Percentiles rank a stretch among this genome's conserved stretches.
Evolutionary conservation across 2,888 invertebrate species (phyloP).

Genomic region (Elysia crispata): DNA sequence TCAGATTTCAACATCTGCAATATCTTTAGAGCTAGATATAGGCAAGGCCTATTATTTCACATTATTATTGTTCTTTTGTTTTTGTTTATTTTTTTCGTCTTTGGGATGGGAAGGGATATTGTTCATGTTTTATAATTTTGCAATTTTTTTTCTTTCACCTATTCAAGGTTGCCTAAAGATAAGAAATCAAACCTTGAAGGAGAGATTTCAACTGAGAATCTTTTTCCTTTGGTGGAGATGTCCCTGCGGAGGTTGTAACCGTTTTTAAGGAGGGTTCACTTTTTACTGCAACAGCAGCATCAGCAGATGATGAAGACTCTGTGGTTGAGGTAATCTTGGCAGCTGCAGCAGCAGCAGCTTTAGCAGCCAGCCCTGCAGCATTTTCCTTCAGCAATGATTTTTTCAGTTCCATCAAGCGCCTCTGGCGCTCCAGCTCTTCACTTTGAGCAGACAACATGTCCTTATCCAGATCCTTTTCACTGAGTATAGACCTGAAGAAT

Average conservation of each 20-base stretch:
- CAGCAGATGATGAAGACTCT: constrained; percentile 9
- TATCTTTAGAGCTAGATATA: too few species aligned
- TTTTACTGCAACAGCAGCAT: background rate
- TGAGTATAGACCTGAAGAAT: constrained; percentile 83
- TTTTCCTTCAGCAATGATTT: constrained; percentile 61
- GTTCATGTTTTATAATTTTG: too few species aligned
- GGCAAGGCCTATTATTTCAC: too few species aligned
- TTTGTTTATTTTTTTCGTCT: too few species aligned
- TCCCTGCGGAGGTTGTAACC: constrained; percentile 45
- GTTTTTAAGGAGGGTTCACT: constrained; percentile 27
- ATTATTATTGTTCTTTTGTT: too few species aligned
- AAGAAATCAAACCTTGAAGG: constrained; percentile 67
- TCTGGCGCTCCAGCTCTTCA: constrained; percentile 88
- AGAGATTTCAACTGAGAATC: constrained; percentile 74
- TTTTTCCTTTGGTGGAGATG: constrained; percentile 56
- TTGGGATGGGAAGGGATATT: too few species aligned
- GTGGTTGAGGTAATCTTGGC: constrained; percentile 3
- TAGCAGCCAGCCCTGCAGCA: constrained; percentile 35
- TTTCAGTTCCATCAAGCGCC: constrained; percentile 77
- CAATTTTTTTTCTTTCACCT: too few species aligned
- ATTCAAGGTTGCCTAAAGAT: background rate
- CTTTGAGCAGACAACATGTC: constrained; percentile 94
- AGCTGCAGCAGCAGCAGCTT: constrained; percentile 1
- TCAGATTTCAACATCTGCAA: too few species aligned
- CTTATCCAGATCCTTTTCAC: constrained; percentile 93